Conservation (phyloP, 2,113 vertebrate species). For the Petroica traversi region DNA sequence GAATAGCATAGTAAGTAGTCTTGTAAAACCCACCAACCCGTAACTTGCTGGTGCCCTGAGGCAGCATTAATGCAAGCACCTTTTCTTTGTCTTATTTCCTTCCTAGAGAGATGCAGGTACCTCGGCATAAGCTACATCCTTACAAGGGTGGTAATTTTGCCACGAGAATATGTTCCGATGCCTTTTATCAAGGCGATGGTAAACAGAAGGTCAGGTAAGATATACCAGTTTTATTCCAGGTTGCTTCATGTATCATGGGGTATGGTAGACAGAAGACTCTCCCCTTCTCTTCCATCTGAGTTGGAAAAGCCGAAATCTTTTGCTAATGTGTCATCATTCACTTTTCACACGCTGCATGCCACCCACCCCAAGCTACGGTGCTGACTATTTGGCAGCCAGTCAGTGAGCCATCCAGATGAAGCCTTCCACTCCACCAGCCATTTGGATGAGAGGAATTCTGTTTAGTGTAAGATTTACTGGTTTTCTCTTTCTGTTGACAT, state of each 20-base stretch:
- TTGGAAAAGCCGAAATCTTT: not conserved
- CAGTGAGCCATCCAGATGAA: not conserved
- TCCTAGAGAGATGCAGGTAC: conserved; percentile 41
- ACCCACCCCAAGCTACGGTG: not conserved
- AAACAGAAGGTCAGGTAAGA: not conserved
- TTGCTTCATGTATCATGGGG: not conserved
- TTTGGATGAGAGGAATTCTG: not conserved
- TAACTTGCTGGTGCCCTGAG: conserved; percentile 72
- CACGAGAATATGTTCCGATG: not conserved
- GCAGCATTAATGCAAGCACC: conserved; percentile 74
- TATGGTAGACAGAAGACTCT: not conserved
- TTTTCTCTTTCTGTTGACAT: not conserved
- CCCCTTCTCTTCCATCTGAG: not conserved
- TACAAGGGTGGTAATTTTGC: not conserved
- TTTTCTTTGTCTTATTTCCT: conserved; percentile 72
- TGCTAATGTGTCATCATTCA: not conserved
- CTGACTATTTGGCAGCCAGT: not conserved
- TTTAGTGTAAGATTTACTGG: not conserved
- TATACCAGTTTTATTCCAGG: not conserved
- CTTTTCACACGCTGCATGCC: not conserved
- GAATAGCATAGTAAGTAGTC: conserved; percentile 78
- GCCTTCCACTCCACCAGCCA: not conserved
- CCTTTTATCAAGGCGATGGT: not conserved
- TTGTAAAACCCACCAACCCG: conserved; percentile 81
- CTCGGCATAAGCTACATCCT: conserved; percentile 11